A percentile compares a stretch with the other conserved stretches of the same genome.
These are phyloP conservation scores for Macroramphosus scolopax DNA, from an alignment of 2,797 vertebrate species.

Conservation along the genomic window DNA sequence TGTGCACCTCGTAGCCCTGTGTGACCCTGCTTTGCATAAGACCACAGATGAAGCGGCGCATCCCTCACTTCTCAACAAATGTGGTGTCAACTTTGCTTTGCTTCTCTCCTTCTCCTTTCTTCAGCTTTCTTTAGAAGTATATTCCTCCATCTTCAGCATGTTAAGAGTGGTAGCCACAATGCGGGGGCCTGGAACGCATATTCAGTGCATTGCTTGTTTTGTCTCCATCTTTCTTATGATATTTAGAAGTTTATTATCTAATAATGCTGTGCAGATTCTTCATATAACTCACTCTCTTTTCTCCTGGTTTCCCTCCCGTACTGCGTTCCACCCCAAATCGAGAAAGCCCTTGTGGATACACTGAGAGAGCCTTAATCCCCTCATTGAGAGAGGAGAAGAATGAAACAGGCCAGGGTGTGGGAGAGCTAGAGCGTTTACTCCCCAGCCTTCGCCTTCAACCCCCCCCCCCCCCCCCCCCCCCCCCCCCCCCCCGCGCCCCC, in stretches of 20 bases:
- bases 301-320: slow-evolving; percentile 55
- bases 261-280: slow-evolving; percentile 45
- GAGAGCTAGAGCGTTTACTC: slow-evolving; percentile 64
- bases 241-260: slow-evolving; percentile 37
- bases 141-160: slow-evolving; percentile 56
- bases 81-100: slow-evolving; percentile 77
- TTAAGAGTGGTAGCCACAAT: slow-evolving; percentile 48
- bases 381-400: slow-evolving; percentile 81
- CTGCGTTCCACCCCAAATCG: slow-evolving; percentile 55
- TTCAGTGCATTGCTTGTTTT: slow-evolving; percentile 20
- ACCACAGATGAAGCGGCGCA: slow-evolving; percentile 76
- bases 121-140: slow-evolving; percentile 62
- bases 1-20: slow-evolving; percentile 78
- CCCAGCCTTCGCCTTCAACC: slow-evolving; percentile 45
- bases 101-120: slow-evolving; percentile 70
- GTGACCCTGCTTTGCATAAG: slow-evolving; percentile 85
- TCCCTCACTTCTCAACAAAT: slow-evolving; percentile 75
- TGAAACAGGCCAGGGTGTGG: slow-evolving; percentile 72
- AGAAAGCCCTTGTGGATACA: slow-evolving; percentile 67
- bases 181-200: slow-evolving; percentile 36
- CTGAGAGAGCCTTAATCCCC: slow-evolving; percentile 80
- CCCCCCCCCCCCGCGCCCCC: slow-evolving; percentile 58
- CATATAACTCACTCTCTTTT: slow-evolving; percentile 44
- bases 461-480: slow-evolving; percentile 42
- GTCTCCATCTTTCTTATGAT: slow-evolving; percentile 18